Evolutionary conservation across 2,113 vertebrate species (phyloP).

Genomic region (Myocastor coypus): DNA sequence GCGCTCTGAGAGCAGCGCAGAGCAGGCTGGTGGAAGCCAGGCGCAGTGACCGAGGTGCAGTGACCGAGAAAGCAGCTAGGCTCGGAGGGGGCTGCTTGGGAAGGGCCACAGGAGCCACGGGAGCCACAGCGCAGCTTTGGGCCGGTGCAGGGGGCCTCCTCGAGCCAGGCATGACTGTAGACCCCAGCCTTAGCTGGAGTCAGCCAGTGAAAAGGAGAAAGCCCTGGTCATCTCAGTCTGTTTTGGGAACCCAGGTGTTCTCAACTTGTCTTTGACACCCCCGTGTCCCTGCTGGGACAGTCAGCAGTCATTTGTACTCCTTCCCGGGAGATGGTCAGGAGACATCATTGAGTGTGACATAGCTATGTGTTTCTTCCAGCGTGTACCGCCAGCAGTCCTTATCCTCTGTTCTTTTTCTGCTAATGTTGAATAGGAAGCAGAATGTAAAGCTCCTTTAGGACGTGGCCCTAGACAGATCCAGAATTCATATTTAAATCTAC

Average conservation of each 20-base stretch:
- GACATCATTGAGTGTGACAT: background rate
- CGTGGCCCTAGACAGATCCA: background rate
- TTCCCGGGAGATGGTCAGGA: background rate
- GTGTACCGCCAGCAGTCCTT: rapidly evolving
- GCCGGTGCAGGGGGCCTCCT: rapidly evolving
- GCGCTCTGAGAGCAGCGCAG: background rate
- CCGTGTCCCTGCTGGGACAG: background rate
- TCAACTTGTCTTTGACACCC: background rate
- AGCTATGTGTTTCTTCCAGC: background rate
- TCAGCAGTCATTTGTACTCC: background rate
- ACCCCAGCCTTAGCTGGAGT: background rate
- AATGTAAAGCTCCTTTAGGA: background rate
- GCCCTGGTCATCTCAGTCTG: background rate
- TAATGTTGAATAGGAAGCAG: background rate
- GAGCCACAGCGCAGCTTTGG: background rate
- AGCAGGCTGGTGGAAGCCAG: background rate
- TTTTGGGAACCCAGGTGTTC: background rate
- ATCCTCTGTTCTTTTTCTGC: background rate
- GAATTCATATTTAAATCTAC: background rate
- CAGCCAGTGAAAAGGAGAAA: background rate
- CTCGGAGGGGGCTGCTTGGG: background rate
- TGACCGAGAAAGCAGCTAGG: background rate
- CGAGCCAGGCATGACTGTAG: background rate
- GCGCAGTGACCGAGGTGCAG: background rate
- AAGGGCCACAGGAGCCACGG: too few species aligned